Conservation (phyloP, 2,113 vertebrate species). For the Oceanites oceanicus region DNA sequence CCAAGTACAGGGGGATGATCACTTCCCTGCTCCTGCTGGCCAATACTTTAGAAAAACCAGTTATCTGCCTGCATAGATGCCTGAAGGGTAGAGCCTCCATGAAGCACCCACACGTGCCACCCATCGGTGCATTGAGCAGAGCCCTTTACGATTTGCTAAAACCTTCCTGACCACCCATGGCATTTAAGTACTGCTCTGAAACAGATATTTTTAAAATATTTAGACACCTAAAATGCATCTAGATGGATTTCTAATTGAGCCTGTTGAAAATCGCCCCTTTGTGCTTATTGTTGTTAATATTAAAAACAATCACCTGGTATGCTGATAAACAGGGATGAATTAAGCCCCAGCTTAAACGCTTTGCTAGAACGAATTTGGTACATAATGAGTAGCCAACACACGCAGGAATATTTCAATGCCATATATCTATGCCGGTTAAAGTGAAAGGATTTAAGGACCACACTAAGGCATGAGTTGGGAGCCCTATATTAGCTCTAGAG, state of each 20-base stretch:
- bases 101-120: neutral
- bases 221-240: neutral
- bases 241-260: neutral
- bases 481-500: neutral
- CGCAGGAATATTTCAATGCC: neutral
- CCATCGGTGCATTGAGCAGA: neutral
- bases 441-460: neutral
- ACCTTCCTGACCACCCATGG: neutral
- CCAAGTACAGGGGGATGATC: no score
- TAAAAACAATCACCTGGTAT: neutral
- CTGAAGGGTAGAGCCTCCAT: neutral
- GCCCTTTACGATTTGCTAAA: neutral
- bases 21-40: no score
- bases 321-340: neutral
- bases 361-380: neutral
- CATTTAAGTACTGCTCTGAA: neutral
- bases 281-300: neutral
- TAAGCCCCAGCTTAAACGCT: neutral
- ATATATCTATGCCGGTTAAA: fast-evolving
- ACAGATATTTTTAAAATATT: neutral
- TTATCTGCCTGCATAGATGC: fast-evolving
- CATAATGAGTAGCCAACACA: neutral
- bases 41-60: neutral
- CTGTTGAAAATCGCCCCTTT: neutral
- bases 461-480: neutral